Base-by-base conservation (phyloP, 2,113 vertebrate genomes). In the Girardinichthys multiradiatus region DNA sequence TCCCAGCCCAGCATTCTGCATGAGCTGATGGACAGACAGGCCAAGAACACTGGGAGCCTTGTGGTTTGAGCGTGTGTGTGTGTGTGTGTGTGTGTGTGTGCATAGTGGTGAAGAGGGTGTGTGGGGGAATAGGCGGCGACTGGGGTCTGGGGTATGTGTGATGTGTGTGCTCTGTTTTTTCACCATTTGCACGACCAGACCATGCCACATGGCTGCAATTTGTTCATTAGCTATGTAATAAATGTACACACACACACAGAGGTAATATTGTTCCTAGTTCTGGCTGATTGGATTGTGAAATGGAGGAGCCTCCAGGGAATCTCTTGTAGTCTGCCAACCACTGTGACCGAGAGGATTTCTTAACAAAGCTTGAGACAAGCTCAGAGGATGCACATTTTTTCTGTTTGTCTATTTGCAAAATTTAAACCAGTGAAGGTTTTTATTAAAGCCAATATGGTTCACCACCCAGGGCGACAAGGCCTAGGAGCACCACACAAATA, bases 121-220 rank as follows among this genome's bases (percentile, higher is more conserved):
- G 65, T 68, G 64, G 61, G 65, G 67, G 71, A 78, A 24, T 35
- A 10, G 74, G 68, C 9, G 28, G 73, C 69, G 78, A 62, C 79
- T 83, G 70, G 74, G 61, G 79, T 74, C 67, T 61, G 39, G 62
- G 58, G 68, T 63, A 77, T 65, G 66, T 33, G 67, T 72, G 72
- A 62, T 68, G 64, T 77, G 71, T 33, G 64, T 72, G 67, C 64
- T 39, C 70, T 58, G 63, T 85, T 37, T 77, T 37, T 82, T 67
- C 77, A 74, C 37, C 61, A 78, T 86, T 83, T 81, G 70, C 30
- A 30, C 86, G 86, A 87, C 80, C 81, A 87, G 86, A 68, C 82
- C 87, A 77, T 89, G 85, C 87, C 93, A 94, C 93, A 94, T 94
- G 94, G 93, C 91, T 91, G 88, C 93, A 94, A 94, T 94, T 94